Evolutionary conservation across 2,113 vertebrate genomes (phyloP).

Genomic region (Microtus richardsoni): DNA sequence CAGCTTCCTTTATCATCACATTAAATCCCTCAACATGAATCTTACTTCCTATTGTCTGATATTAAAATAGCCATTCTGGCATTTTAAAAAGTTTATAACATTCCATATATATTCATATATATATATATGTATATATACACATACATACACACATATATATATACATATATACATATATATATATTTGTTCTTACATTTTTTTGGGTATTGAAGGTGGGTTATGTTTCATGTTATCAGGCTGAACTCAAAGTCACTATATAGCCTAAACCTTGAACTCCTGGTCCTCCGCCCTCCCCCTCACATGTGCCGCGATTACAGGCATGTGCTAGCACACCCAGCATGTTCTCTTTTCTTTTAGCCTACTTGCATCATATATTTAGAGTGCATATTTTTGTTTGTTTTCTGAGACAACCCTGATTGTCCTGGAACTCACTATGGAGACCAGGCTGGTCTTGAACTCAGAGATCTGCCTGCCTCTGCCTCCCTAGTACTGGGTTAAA

Average conservation of each 20-base stretch:
- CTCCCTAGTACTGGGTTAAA: not conserved
- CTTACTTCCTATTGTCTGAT: constrained; percentile 12
- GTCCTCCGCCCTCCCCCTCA: not conserved
- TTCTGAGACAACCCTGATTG: not conserved
- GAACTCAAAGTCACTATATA: not conserved
- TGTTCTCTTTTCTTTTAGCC: not conserved
- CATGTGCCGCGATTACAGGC: not conserved
- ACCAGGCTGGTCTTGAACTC: not conserved
- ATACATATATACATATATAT: too few relatives aligned
- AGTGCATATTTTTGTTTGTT: not conserved
- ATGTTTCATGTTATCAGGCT: not conserved
- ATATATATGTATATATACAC: rapidly evolving
- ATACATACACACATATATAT: too few relatives aligned
- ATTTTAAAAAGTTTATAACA: not conserved
- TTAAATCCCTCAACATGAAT: constrained; percentile 34
- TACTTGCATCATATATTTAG: not conserved
- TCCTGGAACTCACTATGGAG: not conserved
- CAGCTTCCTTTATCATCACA: not conserved
- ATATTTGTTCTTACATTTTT: not conserved
- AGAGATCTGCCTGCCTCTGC: not conserved
- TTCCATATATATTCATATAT: not conserved
- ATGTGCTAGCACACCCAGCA: not conserved
- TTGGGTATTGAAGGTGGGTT: not conserved
- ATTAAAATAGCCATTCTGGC: not conserved
- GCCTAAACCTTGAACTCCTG: not conserved